Base-by-base conservation (phyloP, 2,113 vertebrate genomes). In the Hypanus sabinus region DNA sequence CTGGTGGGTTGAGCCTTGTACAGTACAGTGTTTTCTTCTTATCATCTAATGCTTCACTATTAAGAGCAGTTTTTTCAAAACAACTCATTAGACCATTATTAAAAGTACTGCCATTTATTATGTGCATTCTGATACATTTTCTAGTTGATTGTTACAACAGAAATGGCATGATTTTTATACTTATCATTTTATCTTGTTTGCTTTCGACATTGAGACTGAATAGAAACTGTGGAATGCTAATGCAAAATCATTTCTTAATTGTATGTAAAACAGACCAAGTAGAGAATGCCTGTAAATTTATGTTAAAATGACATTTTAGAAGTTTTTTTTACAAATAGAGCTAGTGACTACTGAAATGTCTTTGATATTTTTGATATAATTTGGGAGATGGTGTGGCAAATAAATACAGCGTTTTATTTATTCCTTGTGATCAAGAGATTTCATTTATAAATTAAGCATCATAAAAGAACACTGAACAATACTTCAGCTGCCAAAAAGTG, bases 351-450 rank as follows among this genome's bases (percentile, higher is more conserved):
- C 68, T 92, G 90, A 92, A 92, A 73, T 92, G 90, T 93, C 91
- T 93, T 93, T 93, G 91, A 93, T 93, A 93, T 93, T 93, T 93
- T 93, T 93, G 91, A 93, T 93, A 93, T 93, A 93, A 93, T 93
- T 93, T 93, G 91, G 91, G 91, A 93, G 91, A 93, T 93, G 91
- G 91, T 73, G 71, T 93, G 70, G 91, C 38, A 93, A 93, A 93
- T 93, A 93, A 93, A 93, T 55, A 73, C 91, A 93, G 91, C 91
- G 71, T 93, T 93, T 93, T 93, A 93, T 93, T 93, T 93, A 93
- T 73, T 55, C 46, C 68, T 27, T 73, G 70, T 73, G 68, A 70
- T 91, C 24, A 57, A 71, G 70, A 3, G 36, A 5, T 93, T 71
- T 93, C 57, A 14, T 91, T 93, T 92, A 46, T 71, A 71, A 36